Evolutionary conservation across 2,113 vertebrate genomes (phyloP).

Genomic region (Axis porcinus): DNA sequence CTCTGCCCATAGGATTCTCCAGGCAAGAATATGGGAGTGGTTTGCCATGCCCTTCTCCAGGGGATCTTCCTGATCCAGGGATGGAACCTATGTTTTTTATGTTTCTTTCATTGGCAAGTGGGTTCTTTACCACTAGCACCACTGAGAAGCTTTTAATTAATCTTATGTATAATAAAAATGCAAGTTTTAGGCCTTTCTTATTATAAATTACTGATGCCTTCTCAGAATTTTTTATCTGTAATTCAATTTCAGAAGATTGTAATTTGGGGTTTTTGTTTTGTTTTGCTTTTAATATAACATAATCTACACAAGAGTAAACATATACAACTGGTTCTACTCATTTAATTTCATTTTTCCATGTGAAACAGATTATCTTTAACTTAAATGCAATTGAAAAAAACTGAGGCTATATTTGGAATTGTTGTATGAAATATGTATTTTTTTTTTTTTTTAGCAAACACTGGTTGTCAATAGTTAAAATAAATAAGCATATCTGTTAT

Average conservation of each 20-base stretch:
- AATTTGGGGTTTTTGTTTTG: not conserved
- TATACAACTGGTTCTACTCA: not conserved
- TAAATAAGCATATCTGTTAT: not conserved
- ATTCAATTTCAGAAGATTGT: not conserved
- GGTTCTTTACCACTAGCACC: not conserved
- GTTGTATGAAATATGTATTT: not conserved
- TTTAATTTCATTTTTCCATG: not conserved
- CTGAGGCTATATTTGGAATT: not conserved
- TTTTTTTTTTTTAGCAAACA: not conserved
- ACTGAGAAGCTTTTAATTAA: not conserved
- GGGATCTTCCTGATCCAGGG: not conserved
- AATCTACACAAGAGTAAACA: not conserved
- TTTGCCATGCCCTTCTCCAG: not conserved
- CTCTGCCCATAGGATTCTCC: not conserved
- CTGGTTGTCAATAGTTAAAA: not conserved
- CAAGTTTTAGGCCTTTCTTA: not conserved
- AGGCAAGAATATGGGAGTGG: not conserved
- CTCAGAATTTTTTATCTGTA: not conserved
- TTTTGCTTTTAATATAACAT: not conserved
- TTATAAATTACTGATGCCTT: not conserved
- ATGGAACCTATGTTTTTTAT: not conserved
- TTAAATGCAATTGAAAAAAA: not conserved
- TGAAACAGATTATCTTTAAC: not conserved
- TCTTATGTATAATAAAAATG: not conserved
- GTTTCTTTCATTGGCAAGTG: not conserved